phyloP scores from a whole-genome alignment of 2,888 invertebrate genomes.

The Lithosia quadra region DNA sequence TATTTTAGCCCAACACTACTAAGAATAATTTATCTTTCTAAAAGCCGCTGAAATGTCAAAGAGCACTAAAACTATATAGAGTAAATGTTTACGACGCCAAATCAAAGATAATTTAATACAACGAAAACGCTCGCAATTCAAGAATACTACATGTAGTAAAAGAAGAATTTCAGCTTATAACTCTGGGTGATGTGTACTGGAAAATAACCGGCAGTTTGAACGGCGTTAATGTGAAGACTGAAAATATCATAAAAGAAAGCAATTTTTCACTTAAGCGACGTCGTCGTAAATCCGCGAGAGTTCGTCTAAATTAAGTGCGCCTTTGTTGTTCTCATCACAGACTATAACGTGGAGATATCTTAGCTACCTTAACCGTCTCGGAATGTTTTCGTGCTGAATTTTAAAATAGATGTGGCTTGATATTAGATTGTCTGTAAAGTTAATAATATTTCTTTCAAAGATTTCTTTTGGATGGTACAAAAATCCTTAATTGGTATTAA shows the following conservation, averaged over 20 bases:
- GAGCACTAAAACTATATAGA: no score
- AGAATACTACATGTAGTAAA: constrained; percentile 16
- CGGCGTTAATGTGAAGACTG: constrained; percentile 48
- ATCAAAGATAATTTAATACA: neutral
- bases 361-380: constrained; percentile 36
- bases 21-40: no score
- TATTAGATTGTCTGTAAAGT: neutral
- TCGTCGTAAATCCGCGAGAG: constrained; percentile 70
- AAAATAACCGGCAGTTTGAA: constrained; percentile 34
- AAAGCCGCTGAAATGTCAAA: no score
- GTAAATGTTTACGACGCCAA: no score
- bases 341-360: constrained; percentile 28
- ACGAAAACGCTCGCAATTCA: neutral
- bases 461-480: no score
- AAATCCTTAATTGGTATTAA: no score
- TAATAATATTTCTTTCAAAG: no score
- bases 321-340: constrained; percentile 64
- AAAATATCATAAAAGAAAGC: constrained; percentile 73
- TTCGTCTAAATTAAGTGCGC: constrained; percentile 74
- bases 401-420: neutral
- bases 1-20: no score
- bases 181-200: constrained; percentile 21
- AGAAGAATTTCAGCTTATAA: constrained; percentile 23
- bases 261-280: constrained; percentile 72
- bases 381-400: constrained; percentile 14